Evolutionary conservation across 1,140 invertebrate genomes (phyloP).

Genomic region (Drosophila parvula): DNA sequence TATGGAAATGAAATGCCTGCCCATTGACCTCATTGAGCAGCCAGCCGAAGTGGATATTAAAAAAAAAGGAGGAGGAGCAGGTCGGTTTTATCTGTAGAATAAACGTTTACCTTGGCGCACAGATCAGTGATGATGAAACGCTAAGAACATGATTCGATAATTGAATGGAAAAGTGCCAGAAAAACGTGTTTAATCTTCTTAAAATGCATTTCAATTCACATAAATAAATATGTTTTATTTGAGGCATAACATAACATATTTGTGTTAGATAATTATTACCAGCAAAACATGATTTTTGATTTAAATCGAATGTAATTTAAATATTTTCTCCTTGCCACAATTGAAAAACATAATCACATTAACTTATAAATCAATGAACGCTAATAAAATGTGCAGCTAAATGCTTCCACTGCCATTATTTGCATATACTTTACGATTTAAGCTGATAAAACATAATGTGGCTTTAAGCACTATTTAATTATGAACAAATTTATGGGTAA

Average conservation of each 20-base stretch:
- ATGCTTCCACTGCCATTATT: neutral
- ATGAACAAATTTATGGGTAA: neutral
- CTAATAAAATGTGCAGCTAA: neutral
- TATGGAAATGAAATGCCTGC: slow-evolving; percentile 67
- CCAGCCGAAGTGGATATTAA: slow-evolving; percentile 45
- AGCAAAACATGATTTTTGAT: neutral
- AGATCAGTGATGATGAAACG: slow-evolving; percentile 21
- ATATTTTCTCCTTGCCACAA: neutral
- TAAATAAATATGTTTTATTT: neutral
- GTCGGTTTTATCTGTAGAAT: neutral
- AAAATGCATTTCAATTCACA: neutral
- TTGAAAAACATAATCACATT: slow-evolving; percentile 2
- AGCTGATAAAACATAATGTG: neutral
- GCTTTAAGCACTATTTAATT: neutral
- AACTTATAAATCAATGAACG: slow-evolving; percentile 5
- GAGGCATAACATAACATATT: neutral
- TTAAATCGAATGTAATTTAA: neutral
- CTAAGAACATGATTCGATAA: neutral
- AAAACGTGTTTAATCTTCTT: too few species aligned
- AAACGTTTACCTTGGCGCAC: slow-evolving; percentile 19
- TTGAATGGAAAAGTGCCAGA: neutral
- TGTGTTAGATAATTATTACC: neutral
- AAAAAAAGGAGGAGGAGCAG: neutral
- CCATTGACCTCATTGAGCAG: slow-evolving; percentile 79
- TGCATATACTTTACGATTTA: neutral